Conservation (phyloP, 35 echinoderm and acorn worm species). For the Chiridota heheva region DNA sequence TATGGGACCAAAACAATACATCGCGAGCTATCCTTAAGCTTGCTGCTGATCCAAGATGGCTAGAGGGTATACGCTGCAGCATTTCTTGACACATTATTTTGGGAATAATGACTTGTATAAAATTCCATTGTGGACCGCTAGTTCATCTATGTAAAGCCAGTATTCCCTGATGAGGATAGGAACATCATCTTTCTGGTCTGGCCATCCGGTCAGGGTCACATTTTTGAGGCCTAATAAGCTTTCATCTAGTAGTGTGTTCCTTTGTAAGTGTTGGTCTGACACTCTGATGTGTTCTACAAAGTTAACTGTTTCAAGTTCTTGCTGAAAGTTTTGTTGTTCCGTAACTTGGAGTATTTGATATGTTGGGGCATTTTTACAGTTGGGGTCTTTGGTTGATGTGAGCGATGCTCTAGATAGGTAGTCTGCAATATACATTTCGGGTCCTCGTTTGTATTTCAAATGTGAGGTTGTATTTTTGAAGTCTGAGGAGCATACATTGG, state of each 20-base stretch:
- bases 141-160: conserved; percentile 56
- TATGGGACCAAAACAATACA: too few relatives aligned
- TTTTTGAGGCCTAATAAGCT: too few relatives aligned
- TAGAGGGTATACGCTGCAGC: conserved; percentile 37
- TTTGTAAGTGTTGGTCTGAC: conserved; percentile 10
- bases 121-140: conserved; percentile 69
- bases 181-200: conserved; percentile 26
- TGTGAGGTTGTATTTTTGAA: too few relatives aligned
- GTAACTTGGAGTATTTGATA: conserved; percentile 14
- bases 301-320: not conserved
- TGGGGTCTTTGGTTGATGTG: not conserved
- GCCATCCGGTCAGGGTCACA: conserved; percentile 73
- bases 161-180: conserved; percentile 39
- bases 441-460: conserved; percentile 17
- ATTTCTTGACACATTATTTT: conserved; percentile 27
- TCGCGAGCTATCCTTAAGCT: conserved; percentile 61
- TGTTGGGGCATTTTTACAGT: conserved; percentile 6
- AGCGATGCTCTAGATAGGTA: conserved; percentile 24
- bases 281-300: not conserved
- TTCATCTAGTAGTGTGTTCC: too few relatives aligned
- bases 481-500: too few relatives aligned
- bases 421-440: conserved; percentile 45
- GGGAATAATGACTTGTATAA: conserved; percentile 62
- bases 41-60: conserved; percentile 61
- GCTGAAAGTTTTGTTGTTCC: conserved; percentile 19